A percentile compares a stretch with the other conserved stretches of the same genome.
Evolutionary conservation across 1,140 invertebrate genomes (phyloP).

Genomic region (Orius laevigatus): DNA sequence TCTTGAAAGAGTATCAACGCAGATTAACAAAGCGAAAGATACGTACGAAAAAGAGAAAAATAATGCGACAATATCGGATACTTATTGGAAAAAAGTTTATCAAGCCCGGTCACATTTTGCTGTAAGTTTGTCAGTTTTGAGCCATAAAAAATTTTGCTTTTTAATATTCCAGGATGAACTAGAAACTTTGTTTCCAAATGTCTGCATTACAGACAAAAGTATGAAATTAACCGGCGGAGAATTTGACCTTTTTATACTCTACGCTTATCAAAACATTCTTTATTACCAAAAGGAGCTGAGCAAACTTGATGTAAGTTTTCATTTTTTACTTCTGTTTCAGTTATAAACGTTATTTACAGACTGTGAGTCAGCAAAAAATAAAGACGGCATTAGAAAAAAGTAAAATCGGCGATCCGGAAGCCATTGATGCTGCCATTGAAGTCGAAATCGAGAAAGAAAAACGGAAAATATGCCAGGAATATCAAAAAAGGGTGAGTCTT

Average conservation of each 20-base stretch:
- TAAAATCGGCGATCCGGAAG: constrained; percentile 24
- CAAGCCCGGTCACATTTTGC: constrained; percentile 46
- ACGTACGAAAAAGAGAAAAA: constrained; percentile 37
- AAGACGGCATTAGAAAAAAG: constrained; percentile 40
- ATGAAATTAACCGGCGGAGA: constrained; percentile 42
- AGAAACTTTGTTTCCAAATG: constrained; percentile 48
- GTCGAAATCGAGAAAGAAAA: constrained; percentile 36
- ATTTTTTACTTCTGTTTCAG: neutral
- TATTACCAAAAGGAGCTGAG: constrained; percentile 54
- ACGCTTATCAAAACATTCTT: constrained; percentile 45
- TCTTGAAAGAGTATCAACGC: constrained; percentile 42
- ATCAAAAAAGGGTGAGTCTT: constrained; percentile 33
- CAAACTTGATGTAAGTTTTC: constrained; percentile 32
- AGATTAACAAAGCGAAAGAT: constrained; percentile 36
- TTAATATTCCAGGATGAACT: constrained; percentile 39
- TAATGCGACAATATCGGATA: constrained; percentile 40
- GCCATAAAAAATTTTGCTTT: neutral
- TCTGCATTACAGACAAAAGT: constrained; percentile 45
- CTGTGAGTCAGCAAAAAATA: constrained; percentile 40
- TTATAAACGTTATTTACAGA: constrained; percentile 31
- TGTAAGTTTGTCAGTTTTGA: constrained; percentile 14
- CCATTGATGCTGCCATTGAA: constrained; percentile 33
- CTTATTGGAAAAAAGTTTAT: constrained; percentile 52
- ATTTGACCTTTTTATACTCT: constrained; percentile 48
- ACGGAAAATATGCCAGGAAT: constrained; percentile 33